Conservation (phyloP, 2,113 vertebrate genomes). For the Sorex fumeus region DNA sequence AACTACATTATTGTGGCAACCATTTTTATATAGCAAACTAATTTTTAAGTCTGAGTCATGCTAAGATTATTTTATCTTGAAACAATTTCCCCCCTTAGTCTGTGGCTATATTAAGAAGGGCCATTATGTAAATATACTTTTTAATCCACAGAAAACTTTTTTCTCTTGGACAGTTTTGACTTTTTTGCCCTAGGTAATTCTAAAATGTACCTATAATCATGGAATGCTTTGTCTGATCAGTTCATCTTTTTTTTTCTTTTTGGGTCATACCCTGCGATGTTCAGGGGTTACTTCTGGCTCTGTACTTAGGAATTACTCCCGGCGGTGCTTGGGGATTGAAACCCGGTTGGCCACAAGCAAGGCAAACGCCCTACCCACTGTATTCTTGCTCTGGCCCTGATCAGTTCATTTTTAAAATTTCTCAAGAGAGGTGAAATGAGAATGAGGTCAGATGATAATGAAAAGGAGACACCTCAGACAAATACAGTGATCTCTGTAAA, state of each 20-base stretch:
- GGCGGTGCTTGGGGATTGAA: too few species aligned
- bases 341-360: too few species aligned
- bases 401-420: not conserved
- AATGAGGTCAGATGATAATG: not conserved
- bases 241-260: too few species aligned
- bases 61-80: not conserved
- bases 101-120: not conserved
- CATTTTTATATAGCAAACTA: not conserved
- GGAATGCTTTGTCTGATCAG: not conserved
- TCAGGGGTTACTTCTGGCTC: too few species aligned
- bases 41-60: not conserved
- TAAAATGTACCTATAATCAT: not conserved
- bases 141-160: not conserved
- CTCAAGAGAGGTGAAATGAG: not conserved
- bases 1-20: not conserved
- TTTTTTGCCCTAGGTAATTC: not conserved
- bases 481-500: not conserved
- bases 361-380: too few species aligned
- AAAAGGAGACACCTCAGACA: not conserved
- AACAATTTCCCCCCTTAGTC: not conserved
- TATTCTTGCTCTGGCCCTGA: too few species aligned
- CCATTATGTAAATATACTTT: not conserved
- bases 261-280: too few species aligned
- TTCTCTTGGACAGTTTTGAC: not conserved
- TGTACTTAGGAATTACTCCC: too few species aligned